Conservation (phyloP, 1,140 invertebrate genomes). For the Hyphantria cunea region DNA sequence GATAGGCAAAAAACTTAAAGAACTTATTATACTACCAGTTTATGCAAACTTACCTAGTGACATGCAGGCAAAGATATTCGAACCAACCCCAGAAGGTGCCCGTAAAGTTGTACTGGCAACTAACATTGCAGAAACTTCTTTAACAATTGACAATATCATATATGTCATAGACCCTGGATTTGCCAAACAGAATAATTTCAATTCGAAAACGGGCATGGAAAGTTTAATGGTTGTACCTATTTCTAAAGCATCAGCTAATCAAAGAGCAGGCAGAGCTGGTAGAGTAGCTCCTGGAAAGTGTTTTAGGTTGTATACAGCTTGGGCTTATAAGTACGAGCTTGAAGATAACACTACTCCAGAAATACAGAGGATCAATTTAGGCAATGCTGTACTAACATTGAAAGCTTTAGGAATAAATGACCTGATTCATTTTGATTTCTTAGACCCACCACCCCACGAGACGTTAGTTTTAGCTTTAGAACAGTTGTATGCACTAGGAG, state of each 20-base stretch:
- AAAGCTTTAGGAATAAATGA: slow-evolving; percentile 99
- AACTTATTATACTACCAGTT: slow-evolving; percentile 97
- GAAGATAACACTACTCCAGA: slow-evolving; percentile 99
- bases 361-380: slow-evolving; percentile 98
- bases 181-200: slow-evolving; percentile 99
- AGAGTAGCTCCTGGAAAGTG: slow-evolving; percentile 98
- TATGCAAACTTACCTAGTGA: slow-evolving; percentile 99
- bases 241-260: slow-evolving; percentile 98
- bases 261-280: slow-evolving; percentile 95
- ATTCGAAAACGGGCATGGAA: slow-evolving; percentile 99
- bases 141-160: slow-evolving; percentile 99
- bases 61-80: slow-evolving; percentile 99
- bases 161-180: slow-evolving; percentile 99
- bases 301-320: slow-evolving; percentile 97
- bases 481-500: slow-evolving; percentile 98
- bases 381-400: slow-evolving; percentile 97
- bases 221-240: slow-evolving; percentile 98
- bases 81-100: slow-evolving; percentile 96
- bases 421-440: slow-evolving; percentile 98
- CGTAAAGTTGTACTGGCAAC: slow-evolving; percentile 98
- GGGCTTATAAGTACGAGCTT: slow-evolving; percentile 98
- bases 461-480: slow-evolving; percentile 97
- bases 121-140: slow-evolving; percentile 99
- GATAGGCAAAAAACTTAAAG: slow-evolving; percentile 95
- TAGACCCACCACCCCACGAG: slow-evolving; percentile 99